These are phyloP conservation scores for Hecatera dysodea DNA, from an alignment of 2,888 invertebrate genomes.

Conservation along the genomic window DNA sequence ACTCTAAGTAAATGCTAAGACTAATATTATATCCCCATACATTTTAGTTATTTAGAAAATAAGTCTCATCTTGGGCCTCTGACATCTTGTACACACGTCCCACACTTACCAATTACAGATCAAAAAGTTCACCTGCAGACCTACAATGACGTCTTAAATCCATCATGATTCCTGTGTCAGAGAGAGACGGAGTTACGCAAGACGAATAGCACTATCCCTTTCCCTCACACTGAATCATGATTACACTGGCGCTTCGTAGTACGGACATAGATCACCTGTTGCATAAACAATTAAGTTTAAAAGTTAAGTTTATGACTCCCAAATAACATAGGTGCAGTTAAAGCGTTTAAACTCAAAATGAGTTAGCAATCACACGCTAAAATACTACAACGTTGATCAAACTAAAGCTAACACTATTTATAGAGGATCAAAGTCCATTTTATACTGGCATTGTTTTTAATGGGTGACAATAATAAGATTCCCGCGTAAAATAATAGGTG, in stretches of 20 bases:
- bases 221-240: no score
- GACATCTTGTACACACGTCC: background rate
- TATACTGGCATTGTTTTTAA: conserved; percentile 15
- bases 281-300: background rate
- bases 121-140: background rate
- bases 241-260: no score
- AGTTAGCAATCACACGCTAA: conserved; percentile 24
- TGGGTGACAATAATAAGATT: conserved; percentile 47
- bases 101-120: background rate
- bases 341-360: conserved; percentile 6
- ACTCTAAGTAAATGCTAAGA: no score
- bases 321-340: conserved; percentile 30
- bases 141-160: no score
- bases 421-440: background rate
- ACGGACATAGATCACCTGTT: conserved; percentile 6
- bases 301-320: conserved; percentile 8
- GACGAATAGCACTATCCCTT: no score
- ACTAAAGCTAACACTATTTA: conserved; percentile 19
- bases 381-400: background rate
- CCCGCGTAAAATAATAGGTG: conserved; percentile 49
- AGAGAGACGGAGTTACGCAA: no score
- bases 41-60: no score
- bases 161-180: no score
- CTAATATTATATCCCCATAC: no score
- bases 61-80: no score